These are phyloP conservation scores for Centroberyx gerrardi DNA, from an alignment of 2,797 vertebrate genomes.

Conservation along the genomic window DNA sequence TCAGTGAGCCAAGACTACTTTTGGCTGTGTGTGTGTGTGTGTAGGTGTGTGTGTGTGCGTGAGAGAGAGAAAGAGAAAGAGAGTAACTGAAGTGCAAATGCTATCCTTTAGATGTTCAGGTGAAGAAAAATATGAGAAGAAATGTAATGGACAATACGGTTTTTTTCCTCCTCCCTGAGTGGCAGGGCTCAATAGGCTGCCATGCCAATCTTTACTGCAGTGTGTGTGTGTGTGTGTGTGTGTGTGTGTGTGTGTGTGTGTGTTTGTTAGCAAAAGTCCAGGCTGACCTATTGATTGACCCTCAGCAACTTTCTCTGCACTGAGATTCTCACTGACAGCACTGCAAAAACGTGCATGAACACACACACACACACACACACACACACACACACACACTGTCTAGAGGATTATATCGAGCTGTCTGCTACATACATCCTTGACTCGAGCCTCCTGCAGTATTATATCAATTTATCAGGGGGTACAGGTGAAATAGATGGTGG, in stretches of 20 bases:
- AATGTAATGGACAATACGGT: background rate
- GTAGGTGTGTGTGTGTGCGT: conserved; percentile 27
- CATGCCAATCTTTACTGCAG: conserved; percentile 36
- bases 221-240: conserved; percentile 21
- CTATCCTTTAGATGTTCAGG: background rate
- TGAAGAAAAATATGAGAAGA: conserved; percentile 6
- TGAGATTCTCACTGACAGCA: conserved; percentile 33
- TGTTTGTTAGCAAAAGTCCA: background rate
- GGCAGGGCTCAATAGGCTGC: conserved; percentile 40
- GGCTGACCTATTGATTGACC: conserved; percentile 63
- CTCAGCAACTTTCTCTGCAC: conserved; percentile 55
- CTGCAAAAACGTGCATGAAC: conserved; percentile 23
- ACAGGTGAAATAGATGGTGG: background rate
- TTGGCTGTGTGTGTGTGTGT: conserved; percentile 27
- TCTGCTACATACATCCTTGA: conserved; percentile 1
- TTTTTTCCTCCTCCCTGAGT: conserved; percentile 44
- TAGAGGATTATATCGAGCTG: conserved; percentile 29
- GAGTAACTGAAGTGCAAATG: conserved; percentile 6
- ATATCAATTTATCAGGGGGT: background rate
- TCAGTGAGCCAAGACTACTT: conserved; percentile 55
- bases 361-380: conserved; percentile 13
- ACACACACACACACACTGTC: conserved; percentile 15
- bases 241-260: conserved; percentile 21
- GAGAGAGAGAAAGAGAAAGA: background rate
- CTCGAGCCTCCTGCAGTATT: background rate